Conservation (phyloP, 2,797 vertebrate species). For the Benthosema pterotum region DNA sequence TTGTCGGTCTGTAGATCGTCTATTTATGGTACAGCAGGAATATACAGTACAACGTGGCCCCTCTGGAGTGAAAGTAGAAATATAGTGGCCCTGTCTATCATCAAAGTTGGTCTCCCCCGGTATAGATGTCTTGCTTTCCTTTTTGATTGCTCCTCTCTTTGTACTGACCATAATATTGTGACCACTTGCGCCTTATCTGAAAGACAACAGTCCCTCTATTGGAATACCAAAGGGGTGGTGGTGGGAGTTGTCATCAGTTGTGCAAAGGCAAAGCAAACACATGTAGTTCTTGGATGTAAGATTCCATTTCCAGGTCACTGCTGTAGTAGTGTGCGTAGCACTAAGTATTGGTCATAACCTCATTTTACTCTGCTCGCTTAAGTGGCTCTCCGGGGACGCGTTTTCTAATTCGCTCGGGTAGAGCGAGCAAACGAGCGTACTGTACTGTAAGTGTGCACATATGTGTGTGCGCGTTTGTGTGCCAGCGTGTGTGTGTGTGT, state of each 20-base stretch:
- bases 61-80: no score
- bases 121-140: no score
- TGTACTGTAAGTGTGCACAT: background rate
- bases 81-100: no score
- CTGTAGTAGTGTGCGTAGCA: conserved; percentile 22
- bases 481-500: conserved; percentile 5
- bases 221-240: no score
- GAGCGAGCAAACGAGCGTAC: conserved; percentile 30
- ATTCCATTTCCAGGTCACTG: conserved; percentile 56
- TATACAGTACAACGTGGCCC: no score
- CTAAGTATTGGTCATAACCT: conserved; percentile 68
- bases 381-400: conserved; percentile 57
- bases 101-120: no score
- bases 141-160: no score
- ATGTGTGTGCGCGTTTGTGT: background rate
- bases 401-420: conserved; percentile 55
- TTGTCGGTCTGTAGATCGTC: no score
- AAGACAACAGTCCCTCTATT: no score
- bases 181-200: no score
- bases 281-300: conserved; percentile 27
- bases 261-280: conserved; percentile 41
- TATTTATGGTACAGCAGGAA: no score
- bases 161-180: no score
- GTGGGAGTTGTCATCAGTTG: conserved; percentile 1
- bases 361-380: conserved; percentile 64